Base-by-base conservation (phyloP, 2,888 invertebrate genomes). In the Drosophila cognata region DNA sequence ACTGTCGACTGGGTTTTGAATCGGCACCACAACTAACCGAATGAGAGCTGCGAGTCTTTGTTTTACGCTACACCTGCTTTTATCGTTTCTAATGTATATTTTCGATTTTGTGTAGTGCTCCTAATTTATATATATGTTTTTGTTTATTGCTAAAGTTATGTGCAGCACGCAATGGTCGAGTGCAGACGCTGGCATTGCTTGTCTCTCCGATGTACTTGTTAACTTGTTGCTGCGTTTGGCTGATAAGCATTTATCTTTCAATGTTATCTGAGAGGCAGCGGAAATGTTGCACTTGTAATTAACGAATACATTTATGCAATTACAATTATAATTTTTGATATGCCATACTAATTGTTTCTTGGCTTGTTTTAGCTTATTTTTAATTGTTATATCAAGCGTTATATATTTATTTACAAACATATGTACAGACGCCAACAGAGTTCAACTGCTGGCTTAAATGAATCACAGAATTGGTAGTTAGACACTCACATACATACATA, bases 141-240 rank as follows among this genome's bases (percentile, higher is more conserved):
- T 4, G 38, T 8, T 53, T 53, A 38, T 59, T 53, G 46, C 11
- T 10, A 35, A 36, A 52, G 55, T 69, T 79, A 78, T 88, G 77
- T 84, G 81, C 82, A 81, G 74, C 90, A 91, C 79, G 86, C 86
- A 79, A 84, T 74, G 71, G 21, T 38, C 43, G 56, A 66, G 63
- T 77, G 79, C 74, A 81, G 74, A 75, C 59, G 55, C 41, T 71
- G 59, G 50, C 62, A 59, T 73, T 62, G 69, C 60, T 79, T 61
- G 60, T 43, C 21, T 25, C 38, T 48, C 61, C 52, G 38, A 33
- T 68, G 62, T 46, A 51, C 69, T 81, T 74, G 71, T 66, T 71
- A 57, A 48, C 57, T 71, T 59, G 52, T 71, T 79, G 57, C 53
- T 57, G 70, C 68, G 63, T 67, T 60, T 35, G 36, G 61, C 66